Evolutionary conservation across 2,113 vertebrate species (phyloP).

Genomic region (Mustela lutreola): DNA sequence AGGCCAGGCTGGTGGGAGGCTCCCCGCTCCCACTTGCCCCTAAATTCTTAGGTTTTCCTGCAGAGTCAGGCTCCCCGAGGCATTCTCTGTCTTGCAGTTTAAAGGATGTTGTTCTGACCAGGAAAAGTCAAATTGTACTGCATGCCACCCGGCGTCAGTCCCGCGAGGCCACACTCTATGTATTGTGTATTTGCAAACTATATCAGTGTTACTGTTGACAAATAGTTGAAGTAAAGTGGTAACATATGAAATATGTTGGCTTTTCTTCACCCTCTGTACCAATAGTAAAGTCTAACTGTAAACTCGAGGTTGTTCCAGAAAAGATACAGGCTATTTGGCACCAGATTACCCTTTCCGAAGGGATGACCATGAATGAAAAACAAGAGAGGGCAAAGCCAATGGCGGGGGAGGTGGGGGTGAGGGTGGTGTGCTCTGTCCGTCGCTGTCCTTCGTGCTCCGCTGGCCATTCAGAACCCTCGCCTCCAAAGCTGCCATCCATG

Average conservation of each 20-base stretch:
- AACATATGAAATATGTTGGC: slow-evolving; percentile 91
- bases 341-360: slow-evolving; percentile 66
- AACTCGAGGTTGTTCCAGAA: slow-evolving; percentile 91
- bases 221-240: slow-evolving; percentile 94
- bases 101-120: slow-evolving; percentile 85
- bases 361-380: slow-evolving; percentile 38
- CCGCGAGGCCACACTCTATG: slow-evolving; percentile 91
- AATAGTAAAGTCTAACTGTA: slow-evolving; percentile 89
- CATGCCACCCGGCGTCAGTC: slow-evolving; percentile 91
- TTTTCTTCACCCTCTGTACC: slow-evolving; percentile 90
- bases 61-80: slow-evolving; percentile 81
- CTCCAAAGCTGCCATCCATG: not conserved
- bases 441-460: not conserved
- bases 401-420: not conserved
- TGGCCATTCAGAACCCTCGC: not conserved
- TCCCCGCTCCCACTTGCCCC: slow-evolving; percentile 62
- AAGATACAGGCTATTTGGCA: slow-evolving; percentile 86
- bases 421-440: not conserved
- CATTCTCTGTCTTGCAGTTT: slow-evolving; percentile 87
- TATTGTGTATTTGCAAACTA: slow-evolving; percentile 93
- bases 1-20: not conserved
- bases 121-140: slow-evolving; percentile 88
- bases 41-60: slow-evolving; percentile 79
- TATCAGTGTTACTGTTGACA: slow-evolving; percentile 94
- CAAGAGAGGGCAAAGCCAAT: not conserved